These are phyloP conservation scores for Cochlearius cochlearius DNA, from an alignment of 2,113 vertebrate genomes.

Conservation along the genomic window DNA sequence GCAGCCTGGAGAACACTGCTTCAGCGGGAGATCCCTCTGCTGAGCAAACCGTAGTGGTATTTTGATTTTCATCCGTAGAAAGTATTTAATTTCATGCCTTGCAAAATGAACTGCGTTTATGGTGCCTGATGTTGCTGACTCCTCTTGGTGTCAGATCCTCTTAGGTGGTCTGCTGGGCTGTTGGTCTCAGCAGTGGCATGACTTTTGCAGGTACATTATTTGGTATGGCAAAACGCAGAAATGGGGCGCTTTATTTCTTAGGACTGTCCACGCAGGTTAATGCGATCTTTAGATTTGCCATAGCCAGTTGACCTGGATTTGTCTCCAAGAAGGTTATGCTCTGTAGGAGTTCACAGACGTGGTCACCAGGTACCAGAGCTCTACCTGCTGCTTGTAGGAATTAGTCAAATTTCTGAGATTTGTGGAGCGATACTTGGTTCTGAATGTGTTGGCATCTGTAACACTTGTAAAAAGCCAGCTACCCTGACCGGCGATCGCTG, in stretches of 20 bases:
- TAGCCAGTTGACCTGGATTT: neutral
- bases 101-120: neutral
- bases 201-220: neutral
- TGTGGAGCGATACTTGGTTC: neutral
- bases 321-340: neutral
- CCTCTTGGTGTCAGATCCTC: neutral
- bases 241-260: neutral
- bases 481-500: rapidly evolving
- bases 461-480: neutral
- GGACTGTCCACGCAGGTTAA: neutral
- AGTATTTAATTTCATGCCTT: neutral
- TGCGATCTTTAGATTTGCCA: neutral
- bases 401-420: neutral
- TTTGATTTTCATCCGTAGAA: neutral
- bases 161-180: neutral
- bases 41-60: neutral
- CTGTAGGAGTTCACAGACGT: neutral
- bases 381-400: neutral
- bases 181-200: neutral
- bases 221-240: neutral
- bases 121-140: neutral
- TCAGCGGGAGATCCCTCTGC: neutral
- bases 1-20: neutral
- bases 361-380: neutral
- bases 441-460: neutral